Base-by-base conservation (phyloP, 30 jellyfish, hydroid and myxozoan species). In the Cassiopea xamachana region DNA sequence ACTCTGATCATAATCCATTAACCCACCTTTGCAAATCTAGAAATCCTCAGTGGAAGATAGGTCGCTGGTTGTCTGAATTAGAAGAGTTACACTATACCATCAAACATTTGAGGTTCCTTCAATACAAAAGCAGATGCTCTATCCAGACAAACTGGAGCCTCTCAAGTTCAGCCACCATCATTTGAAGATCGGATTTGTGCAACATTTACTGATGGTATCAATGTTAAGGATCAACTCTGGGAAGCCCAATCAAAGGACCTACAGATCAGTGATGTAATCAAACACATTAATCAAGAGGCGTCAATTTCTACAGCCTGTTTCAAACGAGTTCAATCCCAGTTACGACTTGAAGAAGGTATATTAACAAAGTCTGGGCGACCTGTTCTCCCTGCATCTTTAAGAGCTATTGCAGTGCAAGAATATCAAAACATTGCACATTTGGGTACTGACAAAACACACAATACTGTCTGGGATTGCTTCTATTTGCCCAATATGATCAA, bases 401-500 rank as follows among this genome's bases (percentile, higher is more conserved):
- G 75, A 43, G 39, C n/a, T 58, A 14, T 76, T 46, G 73, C 69
- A 45, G 64, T 50, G 50, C 75, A 39, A 27, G 90, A 44, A 39
- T 69, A 16, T 72, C 92, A 72, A 17, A 59, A 84, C 5, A 1
- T 84, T 15, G 92, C 87, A 7, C 92, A 77, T 27, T 87, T 76
- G 48, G 89, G 92, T 14, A 17, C 15, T 43, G 77, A 48, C 43
- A 69, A 68, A 68, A 72, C 69, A 39, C 47, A 69, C 47, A n/a
- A 44, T 2, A 0, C 69, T 9, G 7, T 87, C 50, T 60, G 79
- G 48, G 89, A 84, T 18, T 16, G 91, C 13, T 84, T 16, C 8
- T 71, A 49, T 60, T 84, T 91, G 92, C 92, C 92, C 73, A 68
- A 51, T 84, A 84, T 68, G 92, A 2, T 15, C 89, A 72, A 69